Percentiles rank a stretch among this genome's conserved stretches.
Conservation (phyloP, 2,113 vertebrate species). For the Myiozetetes cayanensis region DNA sequence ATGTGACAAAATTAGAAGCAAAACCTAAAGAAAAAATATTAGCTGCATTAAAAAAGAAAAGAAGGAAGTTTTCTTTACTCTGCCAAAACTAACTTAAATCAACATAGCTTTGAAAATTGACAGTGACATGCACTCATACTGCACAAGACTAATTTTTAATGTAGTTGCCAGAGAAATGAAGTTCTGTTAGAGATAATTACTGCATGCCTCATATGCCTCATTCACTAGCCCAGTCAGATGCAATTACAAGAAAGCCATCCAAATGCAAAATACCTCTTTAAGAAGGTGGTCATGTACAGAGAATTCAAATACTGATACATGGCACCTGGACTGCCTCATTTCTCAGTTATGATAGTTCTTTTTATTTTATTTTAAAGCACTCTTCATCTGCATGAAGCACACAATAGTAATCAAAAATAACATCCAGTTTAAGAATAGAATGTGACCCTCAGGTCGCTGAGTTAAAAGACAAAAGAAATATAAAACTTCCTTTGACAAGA, state of each 20-base stretch:
- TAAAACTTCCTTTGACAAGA: neutral
- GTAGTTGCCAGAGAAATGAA: neutral
- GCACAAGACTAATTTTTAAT: neutral
- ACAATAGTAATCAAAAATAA: neutral
- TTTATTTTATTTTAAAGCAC: neutral
- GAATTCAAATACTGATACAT: neutral
- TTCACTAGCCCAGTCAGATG: neutral
- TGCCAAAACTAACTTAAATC: neutral
- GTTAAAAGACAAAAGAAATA: neutral
- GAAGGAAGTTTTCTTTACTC: neutral
- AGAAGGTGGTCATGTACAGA: neutral
- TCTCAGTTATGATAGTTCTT: neutral
- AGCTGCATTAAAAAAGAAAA: neutral
- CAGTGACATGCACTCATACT: neutral
- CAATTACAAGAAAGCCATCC: neutral
- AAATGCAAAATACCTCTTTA: neutral
- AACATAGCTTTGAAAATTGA: neutral
- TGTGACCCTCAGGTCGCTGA: rapidly evolving
- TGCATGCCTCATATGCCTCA: neutral
- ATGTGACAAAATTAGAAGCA: neutral
- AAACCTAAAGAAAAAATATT: neutral
- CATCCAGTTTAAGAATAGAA: neutral
- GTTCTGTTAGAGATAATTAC: neutral
- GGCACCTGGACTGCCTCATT: neutral
- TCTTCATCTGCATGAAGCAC: neutral